Evolutionary conservation across 2,113 vertebrate genomes (phyloP), one percentile per base, ranked within the genome.

Genomic region (Sceloporus undulatus): DNA sequence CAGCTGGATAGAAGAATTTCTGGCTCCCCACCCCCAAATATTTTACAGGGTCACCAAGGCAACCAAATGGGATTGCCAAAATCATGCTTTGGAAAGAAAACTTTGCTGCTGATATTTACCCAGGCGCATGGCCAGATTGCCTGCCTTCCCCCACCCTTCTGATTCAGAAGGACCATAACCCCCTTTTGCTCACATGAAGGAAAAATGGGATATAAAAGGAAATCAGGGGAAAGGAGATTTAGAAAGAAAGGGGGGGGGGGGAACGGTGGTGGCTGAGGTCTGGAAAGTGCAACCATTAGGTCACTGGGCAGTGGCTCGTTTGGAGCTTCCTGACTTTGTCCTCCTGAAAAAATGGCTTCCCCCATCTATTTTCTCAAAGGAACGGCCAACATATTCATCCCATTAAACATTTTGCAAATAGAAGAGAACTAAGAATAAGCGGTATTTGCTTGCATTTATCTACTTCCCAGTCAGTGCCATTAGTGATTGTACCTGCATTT

Each of bases 11-110:
- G 70, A 87, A 88, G 62, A 34, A 40, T 81, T 91, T 80, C 91
- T 94, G 93, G 93, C 94, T 95, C 23, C 23, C 71, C 52, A 27
- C 59, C 70, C 14, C 86, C 77, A 91, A 84, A 91, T 82, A 18
- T 13, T 84, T 76, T 81, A 88, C 38, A 90, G 74, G 85, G 85
- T 84, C 79, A 91, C 70, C 83, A 86, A 87, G 92, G 89, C 86
- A 91, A 75, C 89, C 88, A 87, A 70, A 54, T 11, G 80, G 2
- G 85, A 76, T 82, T 70, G 48, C 75, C 2, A 0, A 79, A 83
- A 90, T 19, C 1, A 85, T 5, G 8, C 54, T 10, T n/a, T 29
- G 1, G 34, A 5, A 3, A 19, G 82, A 87, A 68, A 70, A 25
- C 19, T 48, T 3, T 25, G n/a, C 65, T 54, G 29, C 25, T 87